Evolutionary conservation across 2,888 invertebrate genomes (phyloP).

Genomic region (Margaritifera margaritifera): DNA sequence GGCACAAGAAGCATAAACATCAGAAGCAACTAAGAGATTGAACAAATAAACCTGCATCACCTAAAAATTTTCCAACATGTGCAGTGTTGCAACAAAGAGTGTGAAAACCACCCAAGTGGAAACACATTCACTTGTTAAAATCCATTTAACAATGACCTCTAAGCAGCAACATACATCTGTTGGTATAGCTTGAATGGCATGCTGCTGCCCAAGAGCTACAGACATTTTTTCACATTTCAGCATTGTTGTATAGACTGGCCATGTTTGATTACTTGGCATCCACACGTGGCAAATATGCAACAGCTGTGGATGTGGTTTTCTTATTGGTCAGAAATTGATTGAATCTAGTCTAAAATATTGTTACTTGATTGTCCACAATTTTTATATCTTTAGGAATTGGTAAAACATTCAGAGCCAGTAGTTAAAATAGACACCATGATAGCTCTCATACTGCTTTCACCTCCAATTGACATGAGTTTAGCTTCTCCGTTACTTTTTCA

Average conservation of each 20-base stretch:
- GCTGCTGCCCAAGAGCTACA: not conserved
- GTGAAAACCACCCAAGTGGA: not conserved
- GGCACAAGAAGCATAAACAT: not conserved
- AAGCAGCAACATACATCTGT: not conserved
- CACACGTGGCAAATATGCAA: not conserved
- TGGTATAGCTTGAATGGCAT: slow-evolving; percentile 1
- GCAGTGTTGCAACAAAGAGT: not conserved
- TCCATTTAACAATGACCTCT: not conserved
- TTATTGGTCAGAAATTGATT: too few relatives aligned
- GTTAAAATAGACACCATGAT: too few relatives aligned
- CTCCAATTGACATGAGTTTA: too few relatives aligned
- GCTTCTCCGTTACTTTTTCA: too few relatives aligned
- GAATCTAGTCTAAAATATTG: too few relatives aligned
- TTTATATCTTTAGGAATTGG: too few relatives aligned
- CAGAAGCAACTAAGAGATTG: not conserved
- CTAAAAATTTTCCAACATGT: not conserved
- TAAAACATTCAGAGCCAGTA: too few relatives aligned
- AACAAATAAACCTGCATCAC: not conserved
- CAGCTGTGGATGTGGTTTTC: too few relatives aligned
- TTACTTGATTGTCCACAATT: too few relatives aligned
- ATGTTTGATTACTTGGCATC: not conserved
- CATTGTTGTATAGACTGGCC: not conserved
- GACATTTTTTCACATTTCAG: not conserved
- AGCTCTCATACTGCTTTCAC: too few relatives aligned
- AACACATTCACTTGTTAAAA: not conserved